Conservation (phyloP, 2,113 vertebrate species). For the Xiphias gladius region DNA sequence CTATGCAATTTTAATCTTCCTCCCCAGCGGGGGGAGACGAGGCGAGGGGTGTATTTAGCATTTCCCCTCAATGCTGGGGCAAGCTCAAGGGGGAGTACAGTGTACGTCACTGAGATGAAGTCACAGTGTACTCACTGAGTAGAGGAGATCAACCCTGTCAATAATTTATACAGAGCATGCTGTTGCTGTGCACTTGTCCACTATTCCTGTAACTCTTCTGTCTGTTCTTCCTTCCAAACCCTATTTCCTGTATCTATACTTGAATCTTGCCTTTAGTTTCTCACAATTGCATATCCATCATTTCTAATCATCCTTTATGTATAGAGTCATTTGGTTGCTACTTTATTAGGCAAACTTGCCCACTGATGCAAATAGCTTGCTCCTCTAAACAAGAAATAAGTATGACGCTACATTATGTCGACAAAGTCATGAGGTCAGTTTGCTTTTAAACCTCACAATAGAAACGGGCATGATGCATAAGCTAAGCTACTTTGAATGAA, state of each 20-base stretch:
- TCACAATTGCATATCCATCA: not conserved
- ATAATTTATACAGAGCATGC: constrained; percentile 55
- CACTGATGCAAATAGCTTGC: not conserved
- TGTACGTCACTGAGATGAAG: constrained; percentile 42
- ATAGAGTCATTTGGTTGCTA: not conserved
- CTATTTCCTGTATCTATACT: not conserved
- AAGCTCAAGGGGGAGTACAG: constrained; percentile 1
- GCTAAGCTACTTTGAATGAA: constrained; percentile 17
- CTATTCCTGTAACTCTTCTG: constrained; percentile 6
- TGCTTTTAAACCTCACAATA: not conserved
- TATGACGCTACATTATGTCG: not conserved
- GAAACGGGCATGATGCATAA: not conserved
- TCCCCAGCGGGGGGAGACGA: not conserved
- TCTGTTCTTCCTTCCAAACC: constrained; percentile 4
- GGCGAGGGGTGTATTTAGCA: constrained; percentile 19
- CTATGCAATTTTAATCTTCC: constrained; percentile 59
- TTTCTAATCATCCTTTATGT: not conserved
- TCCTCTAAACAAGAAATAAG: not conserved
- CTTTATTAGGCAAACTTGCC: not conserved
- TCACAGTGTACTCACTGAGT: constrained; percentile 22
- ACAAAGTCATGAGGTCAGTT: constrained; percentile 3
- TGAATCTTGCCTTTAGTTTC: not conserved
- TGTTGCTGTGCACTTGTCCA: constrained; percentile 13
- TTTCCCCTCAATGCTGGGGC: constrained; percentile 3
- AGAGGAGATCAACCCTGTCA: constrained; percentile 33